Base-by-base conservation (phyloP, 2,888 invertebrate genomes). In the Polietes domitor region DNA sequence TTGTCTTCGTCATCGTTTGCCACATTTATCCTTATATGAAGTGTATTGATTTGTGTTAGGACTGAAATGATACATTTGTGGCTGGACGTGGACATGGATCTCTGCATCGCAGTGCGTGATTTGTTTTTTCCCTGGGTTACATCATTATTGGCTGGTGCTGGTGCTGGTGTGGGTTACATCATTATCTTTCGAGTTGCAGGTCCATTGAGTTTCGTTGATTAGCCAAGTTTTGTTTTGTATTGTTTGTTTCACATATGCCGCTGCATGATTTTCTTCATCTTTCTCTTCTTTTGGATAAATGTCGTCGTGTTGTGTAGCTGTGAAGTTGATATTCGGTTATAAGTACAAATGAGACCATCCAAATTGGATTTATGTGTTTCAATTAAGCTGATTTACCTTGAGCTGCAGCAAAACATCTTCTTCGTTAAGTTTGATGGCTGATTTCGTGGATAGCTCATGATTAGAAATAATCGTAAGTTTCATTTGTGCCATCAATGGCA, bases 311-410 rank as follows among this genome's bases (percentile, higher is more conserved):
- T 32, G 4, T 32, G 37, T 37, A 21, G 24, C 0, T 21, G 24
- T 68, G 79, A 43, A 83, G 68, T 81, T 72, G 70, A 68, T 73
- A 75, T 81, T 73, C 41, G 15, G 24, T 24, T 41, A 68, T 43
- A 68, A 43, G 68, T 43, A 68, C 68, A 68, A 68, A 68, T 78
- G 72, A 68, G 75, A 65, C 55, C 78, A 76, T 79, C 81, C 76
- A 78, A 84, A 84, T 84, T 84, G 84, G 84, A 84, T 84, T 84
- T 84, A 79, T 84, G 73, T 84, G 84, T 84, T 81, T 84, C 81
- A 81, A 81, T 84, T 81, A 84, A 81, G 84, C 75, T 73, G 76
- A 68, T 79, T 83, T 71, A 41, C 65, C 47, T 80, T 70, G 58
- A 19, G 53, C 55, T 68, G 68, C 24, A 2, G 15, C 21, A 21